Evolutionary conservation across 2,888 invertebrate species (phyloP), one percentile per base, ranked within the genome.

Genomic region (Asteroscopus sphinx): DNA sequence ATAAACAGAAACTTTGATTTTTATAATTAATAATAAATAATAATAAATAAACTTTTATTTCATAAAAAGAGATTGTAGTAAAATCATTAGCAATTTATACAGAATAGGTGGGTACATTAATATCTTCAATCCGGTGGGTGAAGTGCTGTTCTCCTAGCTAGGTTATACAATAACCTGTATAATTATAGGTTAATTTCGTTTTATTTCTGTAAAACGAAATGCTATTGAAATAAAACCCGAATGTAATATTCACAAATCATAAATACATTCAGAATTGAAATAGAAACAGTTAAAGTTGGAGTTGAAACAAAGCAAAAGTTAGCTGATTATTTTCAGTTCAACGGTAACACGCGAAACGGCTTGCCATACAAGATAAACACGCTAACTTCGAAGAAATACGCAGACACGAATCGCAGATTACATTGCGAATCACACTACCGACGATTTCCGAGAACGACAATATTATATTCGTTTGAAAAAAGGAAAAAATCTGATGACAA

Each of bases 301-400:
- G 78, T 81, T 78, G 66, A 70, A 82, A 83, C 81, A 85, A 86
- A 82, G 82, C 73, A 78, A 72, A 89, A 88, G 76, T 89, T 86
- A 69, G 80, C 81, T 87, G 86, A 90, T 91, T 91, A 90, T 88
- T 88, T 89, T 86, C 80, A 76, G 82, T 84, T 85, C 80, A 84
- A 85, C 81, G 69, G 79, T 77, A 87, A 85, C 90, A 91, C 85
- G 88, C 89, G 76, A 91, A 89, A 88, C 86, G 80, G 83, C 82
- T 88, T 81, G 81, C 84, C 77, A 72, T 85, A 88, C 86, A 88
- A 88, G 85, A 89, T 81, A 86, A 87, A 88, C 90, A 91, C 85
- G 90, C 89, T 59, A 90, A 89, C 85, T 90, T 90, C 89, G 86
- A 85, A 87, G 91, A 91, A 92, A 87, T 77, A 68, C 79, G 76